A percentile compares a stretch with the other conserved stretches of the same genome.
Conservation (phyloP, 1,140 invertebrate genomes). For the Eumeta japonica region DNA sequence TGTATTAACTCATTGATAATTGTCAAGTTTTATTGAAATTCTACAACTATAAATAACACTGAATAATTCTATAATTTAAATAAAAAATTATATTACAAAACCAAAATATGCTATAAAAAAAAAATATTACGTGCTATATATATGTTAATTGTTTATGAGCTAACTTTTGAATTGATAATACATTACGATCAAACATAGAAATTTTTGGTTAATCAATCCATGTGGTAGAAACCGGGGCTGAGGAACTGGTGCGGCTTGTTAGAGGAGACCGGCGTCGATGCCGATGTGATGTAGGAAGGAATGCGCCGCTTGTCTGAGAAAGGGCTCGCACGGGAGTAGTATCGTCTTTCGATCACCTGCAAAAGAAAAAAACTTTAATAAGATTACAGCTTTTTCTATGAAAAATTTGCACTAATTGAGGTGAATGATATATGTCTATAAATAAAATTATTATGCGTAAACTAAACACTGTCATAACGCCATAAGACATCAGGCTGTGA, state of each 20-base stretch:
- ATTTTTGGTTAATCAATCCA: too few species aligned
- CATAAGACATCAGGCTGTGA: too few species aligned
- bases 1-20: too few species aligned
- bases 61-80: too few species aligned
- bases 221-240: slow-evolving; percentile 62
- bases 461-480: slow-evolving; percentile 3
- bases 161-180: too few species aligned
- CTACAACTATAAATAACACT: too few species aligned
- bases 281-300: slow-evolving; percentile 47
- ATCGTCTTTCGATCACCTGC: slow-evolving; percentile 70
- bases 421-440: background rate
- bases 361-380: slow-evolving; percentile 11
- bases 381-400: slow-evolving; percentile 1
- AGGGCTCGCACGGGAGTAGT: slow-evolving; percentile 59
- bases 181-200: too few species aligned
- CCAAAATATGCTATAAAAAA: too few species aligned
- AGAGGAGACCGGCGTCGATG: slow-evolving; percentile 39
- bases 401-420: slow-evolving; percentile 2
- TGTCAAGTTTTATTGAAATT: too few species aligned
- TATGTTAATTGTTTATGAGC: too few species aligned
- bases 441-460: slow-evolving; percentile 4
- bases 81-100: too few species aligned
- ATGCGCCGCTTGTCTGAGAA: slow-evolving; percentile 55
- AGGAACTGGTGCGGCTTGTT: slow-evolving; percentile 33
- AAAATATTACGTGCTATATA: too few species aligned